These are phyloP conservation scores for Mesorhabditis belari DNA, from an alignment of 2,888 invertebrate species.

Conservation along the genomic window DNA sequence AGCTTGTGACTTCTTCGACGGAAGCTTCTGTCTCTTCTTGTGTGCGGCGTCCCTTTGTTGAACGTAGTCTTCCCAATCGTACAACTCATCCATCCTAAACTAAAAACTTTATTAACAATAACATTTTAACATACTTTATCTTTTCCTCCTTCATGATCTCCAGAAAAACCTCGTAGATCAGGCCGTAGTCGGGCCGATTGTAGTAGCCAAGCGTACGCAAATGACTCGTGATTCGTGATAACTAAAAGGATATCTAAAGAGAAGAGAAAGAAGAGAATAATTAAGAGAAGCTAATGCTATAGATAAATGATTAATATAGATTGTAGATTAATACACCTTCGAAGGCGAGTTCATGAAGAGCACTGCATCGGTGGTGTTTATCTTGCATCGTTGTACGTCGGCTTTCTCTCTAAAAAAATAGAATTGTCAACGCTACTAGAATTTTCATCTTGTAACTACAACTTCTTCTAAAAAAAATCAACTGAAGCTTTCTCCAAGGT, in stretches of 20 bases:
- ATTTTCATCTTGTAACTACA: background rate
- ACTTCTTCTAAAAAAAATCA: no score
- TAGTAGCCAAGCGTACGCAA: constrained; percentile 16
- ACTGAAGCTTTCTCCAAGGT: constrained; percentile 21
- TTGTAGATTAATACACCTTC: constrained; percentile 19
- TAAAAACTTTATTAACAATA: background rate
- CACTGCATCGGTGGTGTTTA: constrained; percentile 10
- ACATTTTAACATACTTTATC: background rate
- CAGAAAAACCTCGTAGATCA: constrained; percentile 14
- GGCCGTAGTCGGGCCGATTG: constrained; percentile 26
- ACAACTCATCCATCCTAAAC: background rate
- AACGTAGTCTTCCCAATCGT: background rate
- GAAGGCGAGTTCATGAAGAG: constrained; percentile 20
- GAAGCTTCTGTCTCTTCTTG: background rate
- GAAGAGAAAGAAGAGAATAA: no score
- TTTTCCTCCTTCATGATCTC: constrained; percentile 4
- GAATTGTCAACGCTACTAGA: background rate
- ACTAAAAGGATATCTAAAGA: no score
- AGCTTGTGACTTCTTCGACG: no score
- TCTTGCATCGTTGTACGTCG: constrained; percentile 19
- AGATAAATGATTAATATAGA: constrained; percentile 2
- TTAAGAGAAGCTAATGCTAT: background rate
- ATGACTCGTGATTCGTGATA: background rate
- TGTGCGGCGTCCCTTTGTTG: background rate
- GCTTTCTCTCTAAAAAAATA: constrained; percentile 10